phyloP scores from a whole-genome alignment of 2,113 vertebrate genomes.

The Cricetomys ansorgei region DNA sequence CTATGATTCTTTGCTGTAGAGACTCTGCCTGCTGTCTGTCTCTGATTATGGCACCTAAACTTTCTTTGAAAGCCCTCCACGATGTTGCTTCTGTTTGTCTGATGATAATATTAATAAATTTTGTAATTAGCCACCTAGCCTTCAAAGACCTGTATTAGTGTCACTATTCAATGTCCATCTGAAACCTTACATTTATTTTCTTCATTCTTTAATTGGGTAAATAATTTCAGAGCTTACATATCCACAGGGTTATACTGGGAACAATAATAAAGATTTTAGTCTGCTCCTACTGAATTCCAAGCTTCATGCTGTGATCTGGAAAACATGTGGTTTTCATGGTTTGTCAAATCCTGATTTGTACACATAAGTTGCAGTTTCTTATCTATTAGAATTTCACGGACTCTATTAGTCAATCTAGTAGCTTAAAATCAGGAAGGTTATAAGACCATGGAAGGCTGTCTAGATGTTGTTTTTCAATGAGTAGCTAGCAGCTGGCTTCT shows the following conservation, averaged over 20 bases:
- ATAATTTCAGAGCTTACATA: background rate
- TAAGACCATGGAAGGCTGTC: background rate
- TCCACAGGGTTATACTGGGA: background rate
- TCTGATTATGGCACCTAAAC: background rate
- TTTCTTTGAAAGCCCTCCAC: background rate
- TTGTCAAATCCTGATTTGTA: background rate
- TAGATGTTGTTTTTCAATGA: background rate
- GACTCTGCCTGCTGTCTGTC: background rate
- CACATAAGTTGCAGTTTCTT: background rate
- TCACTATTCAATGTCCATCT: background rate
- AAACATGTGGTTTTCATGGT: background rate
- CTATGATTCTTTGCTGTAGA: background rate
- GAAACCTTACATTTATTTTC: background rate
- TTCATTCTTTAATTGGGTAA: background rate
- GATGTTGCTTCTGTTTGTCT: too few species aligned
- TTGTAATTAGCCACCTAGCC: background rate
- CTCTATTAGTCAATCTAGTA: constrained; percentile 5
- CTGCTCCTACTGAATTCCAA: background rate
- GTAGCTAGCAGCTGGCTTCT: background rate
- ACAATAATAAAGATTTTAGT: background rate
- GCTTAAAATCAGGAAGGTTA: background rate
- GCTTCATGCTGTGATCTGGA: background rate
- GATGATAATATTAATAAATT: background rate
- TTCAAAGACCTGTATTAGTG: too few species aligned
- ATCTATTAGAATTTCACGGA: background rate